Base-by-base conservation (phyloP, 2,797 vertebrate species). In the Brotula barbata region DNA sequence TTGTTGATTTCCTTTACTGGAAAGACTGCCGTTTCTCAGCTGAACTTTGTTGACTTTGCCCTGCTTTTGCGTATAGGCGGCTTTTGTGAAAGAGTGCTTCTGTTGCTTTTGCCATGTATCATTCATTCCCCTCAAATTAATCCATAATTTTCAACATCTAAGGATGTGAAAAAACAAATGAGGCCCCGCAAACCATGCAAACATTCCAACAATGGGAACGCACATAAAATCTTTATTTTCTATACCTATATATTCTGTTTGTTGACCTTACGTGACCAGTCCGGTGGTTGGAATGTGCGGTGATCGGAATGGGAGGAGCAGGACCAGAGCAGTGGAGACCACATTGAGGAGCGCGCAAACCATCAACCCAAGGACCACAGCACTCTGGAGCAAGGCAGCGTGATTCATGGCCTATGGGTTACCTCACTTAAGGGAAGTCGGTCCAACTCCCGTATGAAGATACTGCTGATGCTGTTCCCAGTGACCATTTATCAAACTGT, bases 321-420 rank as follows among this genome's bases (percentile, higher is more conserved):
- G 68, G 47, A 77, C 71, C 28, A 71, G 71, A 80, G 73, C 56
- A 80, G 76, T 28, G 80, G 82, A 71, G 76, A 81, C 86, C 87
- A 78, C 85, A 85, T 81, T 73, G 84, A 76, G 64, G 81, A 86
- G 86, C 76, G 77, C 85, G 88, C 82, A 81, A 82, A 83, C 87
- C 79, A 73, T 83, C 85, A 87, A 73, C 73, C 77, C 75, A 52
- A 49, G 53, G 78, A 89, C 84, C 88, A 80, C 88, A 89, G 83
- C 75, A 82, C 81, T 86, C 71, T 74, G 69, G 81, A 85, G 83
- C 75, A 78, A 85, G 84, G 73, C 84, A 80, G 75, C 49, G 28
- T 88, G 84, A 88, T 89, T 89, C 87, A 89, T 88, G 68, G 82
- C 67, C 73, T 77, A 82, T 85, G 82, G 85, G 77, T 86, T 87